Evolutionary conservation across 2,888 invertebrate genomes (phyloP).

Genomic region (Pristionchus exspectatus): DNA sequence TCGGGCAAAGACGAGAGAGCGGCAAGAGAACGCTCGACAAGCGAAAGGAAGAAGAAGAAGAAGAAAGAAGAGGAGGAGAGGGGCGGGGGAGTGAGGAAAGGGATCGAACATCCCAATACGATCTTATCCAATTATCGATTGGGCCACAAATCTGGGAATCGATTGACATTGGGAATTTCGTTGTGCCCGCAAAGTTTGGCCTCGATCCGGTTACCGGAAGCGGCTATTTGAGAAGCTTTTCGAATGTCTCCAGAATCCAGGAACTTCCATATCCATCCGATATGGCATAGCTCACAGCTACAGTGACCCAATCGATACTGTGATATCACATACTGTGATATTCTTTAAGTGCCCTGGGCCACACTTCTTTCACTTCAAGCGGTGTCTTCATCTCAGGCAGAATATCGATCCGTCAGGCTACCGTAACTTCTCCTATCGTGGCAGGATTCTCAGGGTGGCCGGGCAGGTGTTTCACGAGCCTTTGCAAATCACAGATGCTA

Average conservation of each 20-base stretch:
- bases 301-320: background rate
- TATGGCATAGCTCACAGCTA: background rate
- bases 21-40: constrained; percentile 42
- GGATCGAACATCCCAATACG: constrained; percentile 26
- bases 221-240: background rate
- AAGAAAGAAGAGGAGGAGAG: constrained; percentile 27
- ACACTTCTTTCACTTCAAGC: background rate
- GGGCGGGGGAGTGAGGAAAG: background rate
- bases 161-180: background rate
- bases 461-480: background rate
- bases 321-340: background rate
- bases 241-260: background rate
- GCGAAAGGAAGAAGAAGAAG: constrained; percentile 49
- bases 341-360: background rate
- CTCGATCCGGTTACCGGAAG: background rate
- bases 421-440: background rate
- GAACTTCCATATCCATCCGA: background rate
- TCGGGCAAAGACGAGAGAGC: constrained; percentile 16
- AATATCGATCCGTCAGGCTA: background rate
- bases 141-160: background rate
- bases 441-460: background rate
- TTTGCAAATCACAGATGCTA: background rate
- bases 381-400: background rate
- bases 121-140: constrained; percentile 18
- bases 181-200: background rate